Evolutionary conservation across 1,140 invertebrate genomes (phyloP).

Genomic region (Pseudomyrmex concolor): DNA sequence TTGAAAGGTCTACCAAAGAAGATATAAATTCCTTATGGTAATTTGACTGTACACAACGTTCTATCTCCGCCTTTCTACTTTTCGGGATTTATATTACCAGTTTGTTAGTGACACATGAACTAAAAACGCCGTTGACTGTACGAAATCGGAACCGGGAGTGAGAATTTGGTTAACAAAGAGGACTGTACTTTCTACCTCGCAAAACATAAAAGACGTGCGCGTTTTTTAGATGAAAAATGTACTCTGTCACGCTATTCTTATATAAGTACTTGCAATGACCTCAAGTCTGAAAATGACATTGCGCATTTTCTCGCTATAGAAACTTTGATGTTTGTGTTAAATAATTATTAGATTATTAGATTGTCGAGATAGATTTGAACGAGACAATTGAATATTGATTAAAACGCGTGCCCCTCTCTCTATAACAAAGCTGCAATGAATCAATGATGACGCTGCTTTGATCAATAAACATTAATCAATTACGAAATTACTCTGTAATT

Average conservation of each 20-base stretch:
- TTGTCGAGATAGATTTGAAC: not conserved
- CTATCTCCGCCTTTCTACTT: constrained; percentile 29
- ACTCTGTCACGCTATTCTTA: constrained; percentile 31
- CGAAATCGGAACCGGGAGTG: constrained; percentile 48
- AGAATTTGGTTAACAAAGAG: constrained; percentile 60
- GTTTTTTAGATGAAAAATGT: constrained; percentile 46
- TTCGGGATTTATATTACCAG: constrained; percentile 74
- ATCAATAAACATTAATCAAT: too few relatives aligned
- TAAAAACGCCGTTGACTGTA: constrained; percentile 47
- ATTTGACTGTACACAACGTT: constrained; percentile 73
- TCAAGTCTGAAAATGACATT: constrained; percentile 22
- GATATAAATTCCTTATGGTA: constrained; percentile 77
- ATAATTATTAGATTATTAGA: not conserved
- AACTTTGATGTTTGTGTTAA: constrained; percentile 13
- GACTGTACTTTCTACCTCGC: constrained; percentile 28
- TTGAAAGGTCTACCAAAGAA: constrained; percentile 73
- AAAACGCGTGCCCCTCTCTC: too few relatives aligned
- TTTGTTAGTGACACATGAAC: constrained; percentile 73
- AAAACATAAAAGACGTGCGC: constrained; percentile 50
- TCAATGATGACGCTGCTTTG: too few relatives aligned
- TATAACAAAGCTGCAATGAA: too few relatives aligned
- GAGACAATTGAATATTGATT: too few relatives aligned
- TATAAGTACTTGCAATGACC: constrained; percentile 16
- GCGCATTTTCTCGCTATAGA: not conserved
- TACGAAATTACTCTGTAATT: too few relatives aligned